phyloP scores from a whole-genome alignment of 1,140 invertebrate species.

The Laodelphax striatellus region DNA sequence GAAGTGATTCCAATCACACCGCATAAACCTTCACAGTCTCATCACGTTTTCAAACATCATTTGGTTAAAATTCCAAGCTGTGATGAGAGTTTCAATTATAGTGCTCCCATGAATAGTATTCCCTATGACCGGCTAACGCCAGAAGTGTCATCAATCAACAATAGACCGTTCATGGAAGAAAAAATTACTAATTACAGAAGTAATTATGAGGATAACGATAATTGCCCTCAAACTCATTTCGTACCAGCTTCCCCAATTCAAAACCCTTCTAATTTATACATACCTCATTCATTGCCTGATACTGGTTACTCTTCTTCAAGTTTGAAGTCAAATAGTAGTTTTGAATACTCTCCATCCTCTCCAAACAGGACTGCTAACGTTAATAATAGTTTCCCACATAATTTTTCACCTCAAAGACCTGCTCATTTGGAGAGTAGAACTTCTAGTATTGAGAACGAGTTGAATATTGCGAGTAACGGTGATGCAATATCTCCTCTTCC shows the following conservation, averaged over 20 bases:
- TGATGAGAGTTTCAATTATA: neutral
- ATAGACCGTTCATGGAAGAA: neutral
- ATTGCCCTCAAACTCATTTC: neutral
- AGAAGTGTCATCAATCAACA: neutral
- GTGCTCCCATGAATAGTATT: neutral
- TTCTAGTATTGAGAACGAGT: neutral
- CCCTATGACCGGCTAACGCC: neutral
- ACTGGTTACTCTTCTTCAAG: slow-evolving; percentile 1
- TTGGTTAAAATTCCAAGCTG: neutral
- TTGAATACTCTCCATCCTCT: neutral
- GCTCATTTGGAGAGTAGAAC: neutral
- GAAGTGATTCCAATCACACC: neutral
- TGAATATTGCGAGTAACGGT: neutral
- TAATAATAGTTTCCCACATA: neutral
- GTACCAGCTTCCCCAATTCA: neutral
- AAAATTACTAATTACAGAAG: neutral
- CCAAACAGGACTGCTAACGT: neutral
- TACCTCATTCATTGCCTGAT: neutral
- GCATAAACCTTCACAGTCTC: neutral
- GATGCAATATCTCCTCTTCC: neutral
- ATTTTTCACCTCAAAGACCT: neutral
- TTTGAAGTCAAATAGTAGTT: neutral
- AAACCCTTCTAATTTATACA: neutral
- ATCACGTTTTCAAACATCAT: neutral
- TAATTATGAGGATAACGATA: neutral